Percentiles rank a stretch among this genome's conserved stretches.
Evolutionary conservation across 2,113 vertebrate genomes (phyloP).

Genomic region (Lamprologus tigripictilis): DNA sequence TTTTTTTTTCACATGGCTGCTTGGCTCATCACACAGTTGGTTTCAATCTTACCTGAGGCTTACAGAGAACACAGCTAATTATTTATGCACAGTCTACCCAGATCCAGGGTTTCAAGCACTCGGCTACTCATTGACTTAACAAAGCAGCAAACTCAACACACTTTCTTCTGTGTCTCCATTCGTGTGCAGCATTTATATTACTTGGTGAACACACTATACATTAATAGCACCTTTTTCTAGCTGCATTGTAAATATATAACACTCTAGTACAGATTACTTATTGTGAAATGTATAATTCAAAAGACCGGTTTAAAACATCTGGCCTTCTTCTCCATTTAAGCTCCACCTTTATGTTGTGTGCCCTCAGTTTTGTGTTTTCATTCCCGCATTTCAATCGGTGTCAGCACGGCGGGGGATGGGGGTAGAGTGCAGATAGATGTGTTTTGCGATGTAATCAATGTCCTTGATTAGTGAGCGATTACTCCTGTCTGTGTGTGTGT

Average conservation of each 20-base stretch:
- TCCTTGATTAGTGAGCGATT: slow-evolving; percentile 57
- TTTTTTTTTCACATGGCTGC: background rate
- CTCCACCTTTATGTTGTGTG: background rate
- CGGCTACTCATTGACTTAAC: background rate
- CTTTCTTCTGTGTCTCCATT: background rate
- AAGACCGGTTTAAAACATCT: background rate
- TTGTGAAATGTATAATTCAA: background rate
- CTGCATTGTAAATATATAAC: background rate
- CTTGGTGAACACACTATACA: background rate
- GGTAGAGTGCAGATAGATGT: slow-evolving; percentile 25
- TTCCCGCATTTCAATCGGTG: slow-evolving; percentile 1
- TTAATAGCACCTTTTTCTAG: background rate
- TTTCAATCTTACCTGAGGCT: background rate
- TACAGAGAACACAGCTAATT: background rate
- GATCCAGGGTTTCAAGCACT: background rate
- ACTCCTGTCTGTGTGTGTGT: background rate
- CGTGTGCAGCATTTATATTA: background rate
- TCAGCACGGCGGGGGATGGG: background rate
- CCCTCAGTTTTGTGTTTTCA: background rate
- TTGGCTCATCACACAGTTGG: background rate
- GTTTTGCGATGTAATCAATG: slow-evolving; percentile 54
- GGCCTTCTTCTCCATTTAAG: background rate
- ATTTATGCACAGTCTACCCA: background rate
- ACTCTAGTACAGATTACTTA: background rate
- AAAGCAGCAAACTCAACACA: background rate